phyloP scores from a whole-genome alignment of 1,140 invertebrate species.

The Helicoverpa zea region DNA sequence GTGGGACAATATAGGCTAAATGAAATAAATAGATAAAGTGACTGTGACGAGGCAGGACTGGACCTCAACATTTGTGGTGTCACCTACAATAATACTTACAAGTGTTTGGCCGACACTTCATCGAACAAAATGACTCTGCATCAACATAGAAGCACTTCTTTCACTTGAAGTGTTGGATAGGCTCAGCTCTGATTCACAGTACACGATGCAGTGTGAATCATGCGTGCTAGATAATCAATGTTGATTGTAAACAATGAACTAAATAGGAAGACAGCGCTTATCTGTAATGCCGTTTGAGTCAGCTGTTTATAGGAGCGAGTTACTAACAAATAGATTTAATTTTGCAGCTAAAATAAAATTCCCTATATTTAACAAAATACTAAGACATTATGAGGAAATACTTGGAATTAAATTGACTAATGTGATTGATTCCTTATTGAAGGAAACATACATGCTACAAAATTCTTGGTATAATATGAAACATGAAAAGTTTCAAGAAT shows the following conservation, averaged over 20 bases:
- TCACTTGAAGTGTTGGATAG: not conserved
- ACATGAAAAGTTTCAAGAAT: not conserved
- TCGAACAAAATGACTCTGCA: not conserved
- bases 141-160: not conserved
- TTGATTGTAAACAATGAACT: conserved; percentile 23
- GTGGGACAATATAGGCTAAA: no score
- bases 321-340: not conserved
- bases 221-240: conserved; percentile 1
- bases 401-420: not conserved
- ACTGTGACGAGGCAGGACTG: no score
- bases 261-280: conserved; percentile 6
- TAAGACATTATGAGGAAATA: not conserved
- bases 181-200: not conserved
- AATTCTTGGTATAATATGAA: not conserved
- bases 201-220: conserved; percentile 5
- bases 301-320: not conserved
- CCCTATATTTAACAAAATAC: not conserved
- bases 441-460: not conserved
- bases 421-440: not conserved
- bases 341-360: not conserved
- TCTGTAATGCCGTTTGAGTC: not conserved
- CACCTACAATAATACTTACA: no score
- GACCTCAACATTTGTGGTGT: no score
- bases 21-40: no score
- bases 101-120: not conserved